These are phyloP conservation scores for Syngnathus acus DNA, from an alignment of 2,797 vertebrate genomes.

Conservation along the genomic window DNA sequence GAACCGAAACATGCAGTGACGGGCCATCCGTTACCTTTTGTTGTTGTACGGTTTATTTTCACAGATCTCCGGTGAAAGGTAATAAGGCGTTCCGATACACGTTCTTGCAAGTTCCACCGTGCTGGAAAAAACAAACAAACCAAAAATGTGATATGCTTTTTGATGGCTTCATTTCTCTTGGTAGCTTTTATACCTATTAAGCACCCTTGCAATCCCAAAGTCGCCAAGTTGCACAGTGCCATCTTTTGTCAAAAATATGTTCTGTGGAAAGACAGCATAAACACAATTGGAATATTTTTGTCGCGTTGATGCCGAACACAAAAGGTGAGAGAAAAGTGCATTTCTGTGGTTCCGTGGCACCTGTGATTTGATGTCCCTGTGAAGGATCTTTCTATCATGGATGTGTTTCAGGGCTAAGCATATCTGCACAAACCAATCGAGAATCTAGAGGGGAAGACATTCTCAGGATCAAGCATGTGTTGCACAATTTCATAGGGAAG, in stretches of 20 bases:
- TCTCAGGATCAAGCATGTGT: not conserved
- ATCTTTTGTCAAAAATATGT: slow-evolving; percentile 96
- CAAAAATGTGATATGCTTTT: not conserved
- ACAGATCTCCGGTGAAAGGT: slow-evolving; percentile 96
- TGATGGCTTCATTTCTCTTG: not conserved
- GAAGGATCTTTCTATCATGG: slow-evolving; percentile 94
- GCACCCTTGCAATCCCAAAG: slow-evolving; percentile 93
- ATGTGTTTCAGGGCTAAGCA: slow-evolving; percentile 96
- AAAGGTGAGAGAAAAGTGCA: not conserved
- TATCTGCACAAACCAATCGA: slow-evolving; percentile 98
- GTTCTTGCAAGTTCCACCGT: slow-evolving; percentile 92
- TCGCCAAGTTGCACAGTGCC: slow-evolving; percentile 94
- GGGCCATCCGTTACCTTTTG: slow-evolving; percentile 80
- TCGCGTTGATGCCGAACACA: not conserved
- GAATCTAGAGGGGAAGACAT: slow-evolving; percentile 68
- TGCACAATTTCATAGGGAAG: not conserved
- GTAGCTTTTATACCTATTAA: slow-evolving; percentile 79
- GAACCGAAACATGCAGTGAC: not conserved
- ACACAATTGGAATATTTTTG: not conserved
- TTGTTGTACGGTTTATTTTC: slow-evolving; percentile 99
- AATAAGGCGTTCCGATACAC: slow-evolving; percentile 96
- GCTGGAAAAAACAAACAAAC: slow-evolving; percentile 57
- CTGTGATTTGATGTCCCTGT: slow-evolving; percentile 98
- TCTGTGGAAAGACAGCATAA: slow-evolving; percentile 61
- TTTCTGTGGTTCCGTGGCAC: slow-evolving; percentile 50